Evolutionary conservation across 2,888 invertebrate genomes (phyloP), one percentile per base, ranked within the genome.

Genomic region (Zootermopsis nevadensis): DNA sequence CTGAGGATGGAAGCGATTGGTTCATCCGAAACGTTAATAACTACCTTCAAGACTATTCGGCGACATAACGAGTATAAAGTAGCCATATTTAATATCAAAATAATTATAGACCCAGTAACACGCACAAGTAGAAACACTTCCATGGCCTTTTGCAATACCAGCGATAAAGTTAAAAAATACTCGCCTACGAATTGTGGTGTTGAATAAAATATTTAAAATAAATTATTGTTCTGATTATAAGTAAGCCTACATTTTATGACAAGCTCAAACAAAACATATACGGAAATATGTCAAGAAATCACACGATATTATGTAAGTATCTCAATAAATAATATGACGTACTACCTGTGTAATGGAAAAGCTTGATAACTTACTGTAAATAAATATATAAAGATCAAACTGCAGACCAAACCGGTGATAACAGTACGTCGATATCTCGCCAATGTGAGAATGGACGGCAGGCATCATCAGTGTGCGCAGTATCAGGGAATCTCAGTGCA

Each of bases 381-480:
- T 6, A 53, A 6, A 53, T 15, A 53, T 15, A 24, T 53, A 19
- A 22, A 24, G 53, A 24, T 6, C 22, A 53, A 53, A 24, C 19
- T 53, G 19, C 19, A 6, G 27, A 30, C 67, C 67, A 8, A 67
- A 67, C 67, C 3, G 67, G 27, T 67, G 33, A 31, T 69, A 69
- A 2, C 69, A 33, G 15, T 31, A 69, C 2, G 69, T 69, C 69
- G 69, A 69, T 69, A 69, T 15, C 33, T 69, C 31, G 69, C 15
- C 30, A 33, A 7, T 33, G 31, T 22, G 22, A 33, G 33, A 1
- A 69, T 69, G 69, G 69, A 69, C 69, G 69, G 15, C 33, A 6
- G 22, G 69, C 69, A 33, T 69, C 69, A 33, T 66, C 24, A n/a
- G 27, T 19, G 1, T 69, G 69, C 69, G 69, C 69, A 69, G 69